phyloP scores from a whole-genome alignment of 1,140 invertebrate genomes.

The Pinna nobilis region DNA sequence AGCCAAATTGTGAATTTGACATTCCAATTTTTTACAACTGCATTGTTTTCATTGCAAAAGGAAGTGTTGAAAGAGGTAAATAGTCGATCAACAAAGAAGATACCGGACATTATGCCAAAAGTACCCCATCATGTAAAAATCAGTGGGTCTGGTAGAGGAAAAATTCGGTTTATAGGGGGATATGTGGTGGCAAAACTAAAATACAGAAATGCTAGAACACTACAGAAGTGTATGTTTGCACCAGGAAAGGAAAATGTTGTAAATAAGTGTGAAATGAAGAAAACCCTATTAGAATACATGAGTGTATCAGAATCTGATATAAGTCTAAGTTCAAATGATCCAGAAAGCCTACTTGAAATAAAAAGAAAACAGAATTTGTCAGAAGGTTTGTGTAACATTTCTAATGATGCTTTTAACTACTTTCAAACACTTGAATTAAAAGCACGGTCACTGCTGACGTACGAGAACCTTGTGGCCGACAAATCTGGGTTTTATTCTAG shows the following conservation, averaged over 20 bases:
- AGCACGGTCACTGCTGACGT: background rate
- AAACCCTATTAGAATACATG: background rate
- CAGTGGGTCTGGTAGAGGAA: constrained; percentile 10
- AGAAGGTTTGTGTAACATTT: constrained; percentile 23
- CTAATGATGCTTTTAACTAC: constrained; percentile 7
- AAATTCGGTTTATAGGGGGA: constrained; percentile 30
- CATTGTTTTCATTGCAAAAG: constrained; percentile 4
- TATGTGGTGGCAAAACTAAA: constrained; percentile 30
- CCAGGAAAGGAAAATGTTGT: constrained; percentile 14
- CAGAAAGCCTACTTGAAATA: constrained; percentile 22
- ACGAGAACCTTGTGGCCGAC: constrained; percentile 17
- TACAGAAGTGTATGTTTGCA: constrained; percentile 15
- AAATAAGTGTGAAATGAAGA: background rate
- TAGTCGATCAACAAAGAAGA: background rate
- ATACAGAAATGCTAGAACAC: constrained; percentile 8
- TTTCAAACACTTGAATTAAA: constrained; percentile 28
- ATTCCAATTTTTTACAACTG: constrained; percentile 1
- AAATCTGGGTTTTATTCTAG: background rate
- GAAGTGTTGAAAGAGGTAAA: background rate
- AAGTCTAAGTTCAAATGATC: background rate
- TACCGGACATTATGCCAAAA: background rate
- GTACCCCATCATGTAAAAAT: background rate
- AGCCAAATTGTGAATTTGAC: background rate
- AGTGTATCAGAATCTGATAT: constrained; percentile 15
- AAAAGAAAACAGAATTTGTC: constrained; percentile 21